Base-by-base conservation (phyloP, 1,140 invertebrate species). In the Monomorium pharaonis region DNA sequence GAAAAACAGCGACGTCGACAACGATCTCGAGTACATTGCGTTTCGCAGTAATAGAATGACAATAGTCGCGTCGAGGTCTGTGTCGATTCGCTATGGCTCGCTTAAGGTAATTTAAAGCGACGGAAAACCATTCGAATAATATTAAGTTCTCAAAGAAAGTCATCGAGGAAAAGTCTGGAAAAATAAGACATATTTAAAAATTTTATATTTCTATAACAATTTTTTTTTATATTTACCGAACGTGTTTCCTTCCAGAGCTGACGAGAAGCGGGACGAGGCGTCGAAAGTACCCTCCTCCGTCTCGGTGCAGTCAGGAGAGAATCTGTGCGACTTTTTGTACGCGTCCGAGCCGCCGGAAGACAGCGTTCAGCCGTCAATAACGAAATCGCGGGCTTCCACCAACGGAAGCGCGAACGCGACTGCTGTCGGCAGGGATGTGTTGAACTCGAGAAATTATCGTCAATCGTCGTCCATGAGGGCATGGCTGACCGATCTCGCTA, bases 251-350 rank as follows among this genome's bases (percentile, higher is more conserved):
- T 88, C 14, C 60, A 93, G 92, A 69, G 56, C 77, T 56, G 91
- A 92, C 56, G 89, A 93, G 37, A 85, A 88, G 21, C 84, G 80
- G 33, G 60, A 86, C 65, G 86, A 89, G 5, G 69, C 76, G 0
- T 84, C 90, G 1, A 18, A 75, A n/a, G 60, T 75, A 30, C 30
- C 42, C 1, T 10, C 56, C 27, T 21, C 75, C 16, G 58, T 85
- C 7, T 90, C 84, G 1, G 27, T 85, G 30, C n/a, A n/a, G n/a
- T 86, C 84, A 0, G 89, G 85, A 2, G 91, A 94, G 56, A 89
- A 83, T 10, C 84, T 94, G n/a, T 90, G 86, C 6, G 94, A 95
- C 85, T 95, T 94, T 83, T 84, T 95, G 2, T 94, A 92, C 58
- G 85, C 85, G 0, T 78, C 78, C 4, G 94, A 95, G 30, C 93